A percentile compares a stretch with the other conserved stretches of the same genome.
Conservation (phyloP, 2,797 vertebrate genomes). For the Ispidina picta region DNA sequence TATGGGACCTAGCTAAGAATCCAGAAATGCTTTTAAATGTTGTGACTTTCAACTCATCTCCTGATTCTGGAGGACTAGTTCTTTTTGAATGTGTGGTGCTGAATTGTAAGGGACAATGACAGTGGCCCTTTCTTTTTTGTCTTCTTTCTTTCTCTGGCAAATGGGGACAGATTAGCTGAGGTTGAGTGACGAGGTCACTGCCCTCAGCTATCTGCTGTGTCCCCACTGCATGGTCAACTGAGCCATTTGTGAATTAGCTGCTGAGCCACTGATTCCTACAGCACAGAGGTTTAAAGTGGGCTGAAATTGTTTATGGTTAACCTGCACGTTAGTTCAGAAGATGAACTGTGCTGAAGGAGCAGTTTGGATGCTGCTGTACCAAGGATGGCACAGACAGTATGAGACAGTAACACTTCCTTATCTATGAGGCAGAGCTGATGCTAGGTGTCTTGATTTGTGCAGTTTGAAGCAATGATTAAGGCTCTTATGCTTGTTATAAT, state of each 20-base stretch:
- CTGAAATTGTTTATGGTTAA: slow-evolving; percentile 62
- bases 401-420: neutral
- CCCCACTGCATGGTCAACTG: slow-evolving; percentile 54
- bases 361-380: neutral
- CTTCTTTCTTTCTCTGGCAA: slow-evolving; percentile 32
- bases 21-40: neutral
- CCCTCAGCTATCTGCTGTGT: slow-evolving; percentile 55
- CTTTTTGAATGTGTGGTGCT: neutral
- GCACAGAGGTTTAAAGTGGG: slow-evolving; percentile 17
- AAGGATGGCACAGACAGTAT: neutral
- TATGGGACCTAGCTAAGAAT: neutral
- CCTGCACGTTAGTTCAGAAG: neutral
- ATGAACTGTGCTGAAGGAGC: neutral
- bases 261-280: slow-evolving; percentile 48
- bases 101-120: neutral
- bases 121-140: slow-evolving; percentile 38
- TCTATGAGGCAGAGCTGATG: neutral
- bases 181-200: slow-evolving; percentile 53
- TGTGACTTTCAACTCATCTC: neutral
- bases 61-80: neutral
- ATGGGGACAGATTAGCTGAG: slow-evolving; percentile 62
- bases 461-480: neutral
- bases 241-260: slow-evolving; percentile 63
- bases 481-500: neutral
- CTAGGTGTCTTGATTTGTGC: neutral